Conservation (phyloP, 2,113 vertebrate species). For the Strix uralensis region DNA sequence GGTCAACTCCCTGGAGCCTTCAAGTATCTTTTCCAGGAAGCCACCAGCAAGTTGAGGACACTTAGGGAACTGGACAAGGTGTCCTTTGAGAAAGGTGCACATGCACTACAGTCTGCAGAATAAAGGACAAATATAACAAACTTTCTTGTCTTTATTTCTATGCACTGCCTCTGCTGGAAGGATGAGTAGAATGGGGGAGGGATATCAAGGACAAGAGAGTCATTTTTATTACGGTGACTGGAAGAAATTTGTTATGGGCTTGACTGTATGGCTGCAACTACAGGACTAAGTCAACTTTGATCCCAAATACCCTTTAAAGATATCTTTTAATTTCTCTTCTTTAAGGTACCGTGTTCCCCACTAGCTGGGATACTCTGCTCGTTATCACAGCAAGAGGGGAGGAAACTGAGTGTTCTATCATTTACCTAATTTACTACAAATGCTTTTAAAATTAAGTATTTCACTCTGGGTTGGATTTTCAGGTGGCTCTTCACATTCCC, state of each 20-base stretch:
- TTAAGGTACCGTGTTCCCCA: fast-evolving
- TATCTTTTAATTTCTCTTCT: neutral
- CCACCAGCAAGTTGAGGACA: neutral
- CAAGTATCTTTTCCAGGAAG: conserved; percentile 29
- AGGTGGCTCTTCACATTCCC: neutral
- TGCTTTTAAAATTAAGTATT: neutral
- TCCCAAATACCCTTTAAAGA: neutral
- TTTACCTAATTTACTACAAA: neutral
- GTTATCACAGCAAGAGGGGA: neutral
- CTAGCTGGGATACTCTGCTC: neutral
- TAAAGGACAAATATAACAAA: neutral
- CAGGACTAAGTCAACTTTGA: neutral
- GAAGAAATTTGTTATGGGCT: neutral
- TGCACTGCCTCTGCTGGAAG: neutral
- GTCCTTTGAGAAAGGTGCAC: conserved; percentile 15
- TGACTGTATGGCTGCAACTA: fast-evolving
- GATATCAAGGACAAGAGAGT: neutral
- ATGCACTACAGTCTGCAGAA: neutral
- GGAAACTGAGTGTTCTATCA: neutral
- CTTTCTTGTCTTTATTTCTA: neutral
- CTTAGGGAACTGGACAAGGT: conserved; percentile 16
- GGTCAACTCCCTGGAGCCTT: neutral
- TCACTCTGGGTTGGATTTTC: neutral
- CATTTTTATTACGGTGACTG: neutral
- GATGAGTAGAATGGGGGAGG: neutral